Percentiles rank a stretch among this genome's conserved stretches.
Conservation (phyloP, 2,797 vertebrate genomes). For the Trachops cirrhosus region DNA sequence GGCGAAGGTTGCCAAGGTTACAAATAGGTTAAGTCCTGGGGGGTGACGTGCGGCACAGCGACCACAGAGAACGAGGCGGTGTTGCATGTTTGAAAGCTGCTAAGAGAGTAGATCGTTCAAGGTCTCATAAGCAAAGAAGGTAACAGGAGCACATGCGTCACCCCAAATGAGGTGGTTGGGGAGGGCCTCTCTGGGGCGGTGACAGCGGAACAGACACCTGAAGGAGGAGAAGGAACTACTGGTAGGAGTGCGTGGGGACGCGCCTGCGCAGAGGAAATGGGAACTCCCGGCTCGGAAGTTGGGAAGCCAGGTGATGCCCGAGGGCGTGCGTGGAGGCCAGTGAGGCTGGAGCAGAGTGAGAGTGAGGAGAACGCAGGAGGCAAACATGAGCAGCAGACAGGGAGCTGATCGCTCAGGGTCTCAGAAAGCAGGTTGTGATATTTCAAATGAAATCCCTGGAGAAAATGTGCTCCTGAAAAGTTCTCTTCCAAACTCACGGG, state of each 20-base stretch:
- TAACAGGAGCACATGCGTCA: no score
- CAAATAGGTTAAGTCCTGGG: background rate
- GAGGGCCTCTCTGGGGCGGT: background rate
- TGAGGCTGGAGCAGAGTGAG: background rate
- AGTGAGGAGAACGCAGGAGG: background rate
- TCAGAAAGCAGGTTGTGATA: background rate
- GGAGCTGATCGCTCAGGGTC: background rate
- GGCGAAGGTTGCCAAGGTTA: background rate
- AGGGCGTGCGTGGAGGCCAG: background rate
- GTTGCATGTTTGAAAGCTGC: background rate
- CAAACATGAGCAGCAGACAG: fast-evolving
- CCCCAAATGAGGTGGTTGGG: no score
- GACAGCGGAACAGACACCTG: background rate
- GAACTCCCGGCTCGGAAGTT: background rate
- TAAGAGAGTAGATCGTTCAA: background rate
- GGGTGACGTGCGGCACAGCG: background rate
- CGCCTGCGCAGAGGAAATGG: background rate
- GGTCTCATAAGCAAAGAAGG: background rate
- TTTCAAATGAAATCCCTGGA: background rate
- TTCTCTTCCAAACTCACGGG: background rate
- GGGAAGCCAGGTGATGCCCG: background rate
- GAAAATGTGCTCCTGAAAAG: background rate
- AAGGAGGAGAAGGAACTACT: background rate
- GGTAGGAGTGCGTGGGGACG: background rate
- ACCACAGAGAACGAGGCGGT: background rate